A percentile compares a stretch with the other conserved stretches of the same genome.
These are phyloP conservation scores for Apaloderma vittatum DNA, from an alignment of 2,113 vertebrate genomes.

Conservation along the genomic window DNA sequence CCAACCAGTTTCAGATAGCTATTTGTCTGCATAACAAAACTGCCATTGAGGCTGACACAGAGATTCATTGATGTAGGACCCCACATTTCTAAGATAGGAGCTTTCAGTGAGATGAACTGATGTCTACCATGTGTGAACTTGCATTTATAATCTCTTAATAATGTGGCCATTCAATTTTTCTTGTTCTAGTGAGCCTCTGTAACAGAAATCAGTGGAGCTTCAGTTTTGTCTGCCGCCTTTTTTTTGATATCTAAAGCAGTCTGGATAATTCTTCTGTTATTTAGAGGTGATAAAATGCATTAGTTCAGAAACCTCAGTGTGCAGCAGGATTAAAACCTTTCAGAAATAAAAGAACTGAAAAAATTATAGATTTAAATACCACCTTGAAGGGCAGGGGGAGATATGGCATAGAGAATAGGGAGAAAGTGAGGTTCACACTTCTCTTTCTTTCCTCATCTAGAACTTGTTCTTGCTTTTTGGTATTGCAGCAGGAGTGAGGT, in stretches of 20 bases:
- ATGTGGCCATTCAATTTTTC: conserved; percentile 50
- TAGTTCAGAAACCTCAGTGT: not conserved
- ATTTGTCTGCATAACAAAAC: conserved; percentile 69
- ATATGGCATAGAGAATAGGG: not conserved
- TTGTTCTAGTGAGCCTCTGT: conserved; percentile 15
- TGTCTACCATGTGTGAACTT: conserved; percentile 45
- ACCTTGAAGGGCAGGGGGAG: not conserved
- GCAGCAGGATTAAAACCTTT: not conserved
- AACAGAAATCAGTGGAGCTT: not conserved
- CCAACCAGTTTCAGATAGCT: conserved; percentile 52
- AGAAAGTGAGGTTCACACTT: not conserved
- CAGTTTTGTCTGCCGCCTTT: not conserved
- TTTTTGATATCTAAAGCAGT: not conserved
- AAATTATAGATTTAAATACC: not conserved
- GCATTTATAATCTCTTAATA: conserved; percentile 54
- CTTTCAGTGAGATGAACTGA: not conserved
- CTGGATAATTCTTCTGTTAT: not conserved
- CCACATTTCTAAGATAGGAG: conserved; percentile 55
- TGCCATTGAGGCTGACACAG: conserved; percentile 58
- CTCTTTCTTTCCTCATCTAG: not conserved
- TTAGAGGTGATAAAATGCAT: not conserved
- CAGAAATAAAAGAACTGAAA: not conserved
- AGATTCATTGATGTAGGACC: conserved; percentile 48
- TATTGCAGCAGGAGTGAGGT: not conserved
- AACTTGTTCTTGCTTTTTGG: not conserved